Evolutionary conservation across 2,113 vertebrate species (phyloP), one percentile per base, ranked within the genome.

Genomic region (Procavia capensis): DNA sequence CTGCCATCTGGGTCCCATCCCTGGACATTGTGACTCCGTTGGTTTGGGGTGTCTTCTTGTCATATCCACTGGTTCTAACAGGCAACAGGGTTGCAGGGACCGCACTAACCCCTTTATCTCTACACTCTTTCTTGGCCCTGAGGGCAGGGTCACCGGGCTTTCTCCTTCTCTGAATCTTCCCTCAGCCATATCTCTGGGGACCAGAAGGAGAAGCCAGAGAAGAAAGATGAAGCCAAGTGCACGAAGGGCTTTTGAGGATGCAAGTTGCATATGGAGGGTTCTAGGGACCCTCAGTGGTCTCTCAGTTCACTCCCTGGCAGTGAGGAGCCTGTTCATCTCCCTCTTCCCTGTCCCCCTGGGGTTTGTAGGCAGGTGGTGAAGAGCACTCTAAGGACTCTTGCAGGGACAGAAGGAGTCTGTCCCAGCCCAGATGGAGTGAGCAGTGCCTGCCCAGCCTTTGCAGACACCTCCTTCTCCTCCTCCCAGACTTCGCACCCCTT

Each of bases 301-400:
- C 43, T 5, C 10, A 34, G 93, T 47, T 93, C 72, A 47, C 8
- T 45, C 54, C 39, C 61, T n/a, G 36, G 57, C 76, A 61, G 9
- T 0, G 16, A 59, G 54, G 59, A 81, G 59, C 27, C 70, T 1
- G 20, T 14, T 85, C 74, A 50, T 90, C 91, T 50, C 74, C 75
- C 81, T 54, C 93, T 54, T 25, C 83, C 88, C 47, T 41, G 45
- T 88, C 78, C 66, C 61, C 74, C 90, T 84, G 85, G 85, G 74
- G 75, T 64, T 43, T 61, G 75, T 0, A 92, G 88, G 64, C 63
- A 72, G 92, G 92, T 85, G 70, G 90, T 75, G 72, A 43, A 47
- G 87, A 92, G 75, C 76, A 75, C 79, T 83, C 1, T 76, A 74
- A 93, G 31, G 92, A 79, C 61, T 66, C 63, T 79, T 41, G 63